Base-by-base conservation (phyloP, 2,113 vertebrate genomes). In the Podocnemis expansa region DNA sequence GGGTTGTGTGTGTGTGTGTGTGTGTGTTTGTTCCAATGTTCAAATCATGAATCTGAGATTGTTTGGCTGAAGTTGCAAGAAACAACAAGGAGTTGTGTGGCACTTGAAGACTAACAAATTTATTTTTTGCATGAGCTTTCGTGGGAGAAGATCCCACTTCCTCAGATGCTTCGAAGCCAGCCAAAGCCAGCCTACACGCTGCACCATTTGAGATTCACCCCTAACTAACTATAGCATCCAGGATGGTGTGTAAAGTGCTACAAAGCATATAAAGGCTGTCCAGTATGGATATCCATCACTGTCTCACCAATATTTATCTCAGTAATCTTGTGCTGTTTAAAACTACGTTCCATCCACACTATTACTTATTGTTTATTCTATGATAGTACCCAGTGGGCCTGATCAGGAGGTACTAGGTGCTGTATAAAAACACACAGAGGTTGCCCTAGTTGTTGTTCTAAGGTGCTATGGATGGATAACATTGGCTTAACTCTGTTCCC, bases 321-420 rank as follows among this genome's bases (percentile, higher is more conserved):
- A 80, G 63, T 89, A 89, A 84, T 93, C 94, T 78, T 85, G 31
- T 85, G 93, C 76, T 85, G 6, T 85, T 80, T 88, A 70, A 84
- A 78, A 84, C 63, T 91, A 22, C 88, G 43, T 75, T 82, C 56
- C 34, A 27, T 58, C 78, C 63, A 38, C 82, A 1, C 12, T 90
- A 41, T 34, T 70, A 84, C 47, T 89, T 29, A 45, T 87, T 54
- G 86, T 87, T 49, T 43, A 29, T 86, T 85, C 78, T 54, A 19
- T 1, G 21, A 89, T 52, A 70, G 63, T 38, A n/a, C n/a, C 63
- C 63, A 21, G 9, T 10, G 63, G 63, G 8, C 63, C 16, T 38
- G 34, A 70, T 70, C 63, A 78, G 27, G 49, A 84, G 80, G 86
- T 87, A 83, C 10, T 87, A 78, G 78, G 34, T 8, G 3, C 88